These are phyloP conservation scores for Chionodraco myersi DNA, from an alignment of 2,113 vertebrate species.

Conservation along the genomic window DNA sequence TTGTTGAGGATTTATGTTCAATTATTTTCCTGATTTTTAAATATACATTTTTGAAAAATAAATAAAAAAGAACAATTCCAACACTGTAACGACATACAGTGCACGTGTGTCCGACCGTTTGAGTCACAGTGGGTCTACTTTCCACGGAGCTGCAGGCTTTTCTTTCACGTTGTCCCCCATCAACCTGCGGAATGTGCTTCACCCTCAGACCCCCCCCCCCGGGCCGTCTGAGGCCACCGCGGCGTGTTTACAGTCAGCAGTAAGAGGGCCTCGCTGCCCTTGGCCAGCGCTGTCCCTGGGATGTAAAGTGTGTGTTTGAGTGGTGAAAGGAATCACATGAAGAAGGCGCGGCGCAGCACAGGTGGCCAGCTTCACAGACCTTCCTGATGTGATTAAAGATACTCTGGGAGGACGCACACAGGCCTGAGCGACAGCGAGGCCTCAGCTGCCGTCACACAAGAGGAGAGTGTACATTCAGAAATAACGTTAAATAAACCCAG, in stretches of 20 bases:
- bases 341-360: conserved; percentile 51
- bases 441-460: not conserved
- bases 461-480: not conserved
- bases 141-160: conserved; percentile 4
- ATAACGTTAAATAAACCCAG: not conserved
- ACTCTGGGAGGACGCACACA: conserved; percentile 11
- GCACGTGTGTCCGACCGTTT: no score
- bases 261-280: conserved; percentile 59
- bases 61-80: not conserved
- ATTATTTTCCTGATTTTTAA: not conserved
- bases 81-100: not conserved
- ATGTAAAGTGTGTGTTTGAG: conserved; percentile 52
- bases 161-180: conserved; percentile 32
- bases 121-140: not conserved
- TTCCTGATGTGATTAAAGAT: conserved; percentile 62
- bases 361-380: conserved; percentile 63
- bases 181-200: conserved; percentile 41
- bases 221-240: conserved; percentile 60
- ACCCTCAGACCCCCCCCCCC: conserved; percentile 37
- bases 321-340: conserved; percentile 37
- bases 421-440: conserved; percentile 21
- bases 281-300: conserved; percentile 62
- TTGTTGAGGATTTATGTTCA: not conserved
- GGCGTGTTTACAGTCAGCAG: conserved; percentile 69
- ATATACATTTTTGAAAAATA: not conserved